Base-by-base conservation (phyloP, 2,113 vertebrate species). In the Porphyrio hochstetteri region DNA sequence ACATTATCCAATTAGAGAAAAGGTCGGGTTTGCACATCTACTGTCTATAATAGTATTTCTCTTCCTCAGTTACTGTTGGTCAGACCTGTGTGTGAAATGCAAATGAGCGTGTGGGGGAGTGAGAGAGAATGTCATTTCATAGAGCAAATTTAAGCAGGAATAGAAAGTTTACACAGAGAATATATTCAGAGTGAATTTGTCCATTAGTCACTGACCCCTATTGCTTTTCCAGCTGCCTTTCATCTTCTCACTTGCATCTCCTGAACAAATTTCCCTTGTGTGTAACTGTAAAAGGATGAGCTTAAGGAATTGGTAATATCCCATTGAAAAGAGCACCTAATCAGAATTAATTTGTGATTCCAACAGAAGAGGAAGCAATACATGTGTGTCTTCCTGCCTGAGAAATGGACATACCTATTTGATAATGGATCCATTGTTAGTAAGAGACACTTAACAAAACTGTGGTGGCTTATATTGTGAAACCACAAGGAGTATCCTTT, bases 1-100 rank as follows among this genome's bases (percentile, higher is more conserved):
- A 35, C 6, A 4, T 79, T 85, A 91, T 80, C 92, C 92, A 94
- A 93, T 90, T 85, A 92, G 44, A 94, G 85, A 87, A 95, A 96
- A 96, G 93, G 95, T 83, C 63, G 8, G 40, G 42, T 88, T 93
- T 92, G 86, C 80, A 86, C 69, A 78, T 93, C 81, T 92, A 63
- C 64, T 29, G 7, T 88, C 82, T 93, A 87, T 82, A 88, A 84
- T n/a, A 82, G 44, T 91, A 70, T 91, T 94, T 90, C 18, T 85
- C 35, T 90, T 82, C 53, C 42, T 69, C 78, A 67, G 67, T 68
- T 88, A 35, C 87, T 85, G 50, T 82, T 95, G 89, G 91, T 94
- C 96, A 90, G 78, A 80, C n/a, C 35, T 59, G 31, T 92, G 50
- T 57, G 68, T 88, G 85, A 93, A 95, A 95, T 90, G 87, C 71